Evolutionary conservation across 2,113 vertebrate genomes (phyloP).

Genomic region (Petroica traversi): DNA sequence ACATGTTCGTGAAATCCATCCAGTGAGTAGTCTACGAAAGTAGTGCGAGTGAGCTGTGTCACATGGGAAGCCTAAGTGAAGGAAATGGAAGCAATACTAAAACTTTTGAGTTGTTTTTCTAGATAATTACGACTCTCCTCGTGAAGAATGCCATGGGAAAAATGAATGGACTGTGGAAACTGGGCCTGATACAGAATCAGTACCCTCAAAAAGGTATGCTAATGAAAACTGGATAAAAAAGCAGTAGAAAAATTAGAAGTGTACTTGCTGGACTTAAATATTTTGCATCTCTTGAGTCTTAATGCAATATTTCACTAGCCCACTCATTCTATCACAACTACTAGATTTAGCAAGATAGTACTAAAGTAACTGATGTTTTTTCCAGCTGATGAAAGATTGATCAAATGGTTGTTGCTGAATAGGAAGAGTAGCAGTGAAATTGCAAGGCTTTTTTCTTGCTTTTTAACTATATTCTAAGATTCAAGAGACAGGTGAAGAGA

Average conservation of each 20-base stretch:
- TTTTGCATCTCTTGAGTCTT: neutral
- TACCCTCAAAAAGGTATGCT: neutral
- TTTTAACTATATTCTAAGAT: neutral
- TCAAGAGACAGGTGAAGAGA: neutral
- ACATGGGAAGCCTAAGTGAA: neutral
- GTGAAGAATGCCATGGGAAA: fast-evolving
- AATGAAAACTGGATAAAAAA: neutral
- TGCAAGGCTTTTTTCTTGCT: neutral
- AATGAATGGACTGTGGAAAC: neutral
- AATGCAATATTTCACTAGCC: neutral
- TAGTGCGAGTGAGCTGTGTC: neutral
- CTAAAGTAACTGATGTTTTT: neutral
- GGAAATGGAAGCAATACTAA: neutral
- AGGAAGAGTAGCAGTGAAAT: neutral
- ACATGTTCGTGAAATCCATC: neutral
- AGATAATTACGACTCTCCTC: fast-evolving
- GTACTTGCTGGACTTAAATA: neutral
- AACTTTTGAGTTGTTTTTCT: neutral
- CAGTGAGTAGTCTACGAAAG: neutral
- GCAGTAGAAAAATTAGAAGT: neutral
- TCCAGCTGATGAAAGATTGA: neutral
- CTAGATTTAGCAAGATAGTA: neutral
- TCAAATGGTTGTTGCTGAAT: neutral
- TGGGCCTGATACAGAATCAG: neutral
- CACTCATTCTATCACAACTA: neutral